A percentile compares a stretch with the other conserved stretches of the same genome.
phyloP scores from a whole-genome alignment of 2,797 vertebrate genomes.

The Leuciscus waleckii region DNA sequence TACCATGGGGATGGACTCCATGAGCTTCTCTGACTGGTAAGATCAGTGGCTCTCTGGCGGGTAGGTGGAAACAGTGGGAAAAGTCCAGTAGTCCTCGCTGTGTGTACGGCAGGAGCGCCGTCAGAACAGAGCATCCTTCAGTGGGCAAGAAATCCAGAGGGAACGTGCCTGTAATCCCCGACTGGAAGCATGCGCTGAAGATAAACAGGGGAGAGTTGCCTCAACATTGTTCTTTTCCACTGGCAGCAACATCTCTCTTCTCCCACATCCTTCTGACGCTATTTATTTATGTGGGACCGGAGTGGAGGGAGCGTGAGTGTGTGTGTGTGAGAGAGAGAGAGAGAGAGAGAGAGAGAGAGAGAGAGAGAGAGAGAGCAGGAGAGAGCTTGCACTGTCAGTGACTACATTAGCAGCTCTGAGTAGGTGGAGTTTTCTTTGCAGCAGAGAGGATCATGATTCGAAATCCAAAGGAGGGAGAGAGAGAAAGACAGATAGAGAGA shows the following conservation, averaged over 20 bases:
- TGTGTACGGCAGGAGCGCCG: slow-evolving; percentile 47
- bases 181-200: slow-evolving; percentile 56
- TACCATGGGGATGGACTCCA: slow-evolving; percentile 69
- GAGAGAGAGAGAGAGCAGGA: slow-evolving; percentile 49
- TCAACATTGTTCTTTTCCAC: slow-evolving; percentile 68
- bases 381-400: slow-evolving; percentile 67
- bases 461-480: slow-evolving; percentile 61
- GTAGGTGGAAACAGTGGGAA: slow-evolving; percentile 60
- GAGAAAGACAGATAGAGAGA: slow-evolving; percentile 31
- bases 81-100: slow-evolving; percentile 73
- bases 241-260: slow-evolving; percentile 66
- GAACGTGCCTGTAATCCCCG: slow-evolving; percentile 61
- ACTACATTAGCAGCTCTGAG: slow-evolving; percentile 70
- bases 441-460: slow-evolving; percentile 70
- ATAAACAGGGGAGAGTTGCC: slow-evolving; percentile 58
- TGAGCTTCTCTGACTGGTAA: slow-evolving; percentile 64
- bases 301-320: slow-evolving; percentile 43
- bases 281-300: slow-evolving; percentile 69
- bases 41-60: slow-evolving; percentile 59
- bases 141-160: slow-evolving; percentile 53
- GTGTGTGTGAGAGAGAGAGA: slow-evolving; percentile 16
- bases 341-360: slow-evolving; percentile 46
- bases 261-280: slow-evolving; percentile 62
- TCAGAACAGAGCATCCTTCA: slow-evolving; percentile 76
- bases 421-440: slow-evolving; percentile 74